Base-by-base conservation (phyloP, 2,797 vertebrate species). In the Eleutherodactylus coqui region DNA sequence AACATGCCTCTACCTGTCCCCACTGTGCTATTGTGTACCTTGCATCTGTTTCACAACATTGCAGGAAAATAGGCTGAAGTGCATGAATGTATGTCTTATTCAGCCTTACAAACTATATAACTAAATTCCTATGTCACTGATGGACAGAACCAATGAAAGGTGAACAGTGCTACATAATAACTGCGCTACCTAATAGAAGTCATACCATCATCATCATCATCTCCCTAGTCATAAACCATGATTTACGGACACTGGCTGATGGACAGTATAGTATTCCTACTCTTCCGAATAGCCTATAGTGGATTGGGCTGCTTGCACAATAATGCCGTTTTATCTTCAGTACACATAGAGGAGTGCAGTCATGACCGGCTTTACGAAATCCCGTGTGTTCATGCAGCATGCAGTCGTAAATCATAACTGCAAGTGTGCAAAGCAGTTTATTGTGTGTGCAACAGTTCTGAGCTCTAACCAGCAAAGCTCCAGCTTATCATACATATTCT, bases 401-500 rank as follows among this genome's bases (percentile, higher is more conserved):
- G 14, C 41, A 49, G 21, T 14, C 27, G 32, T 60, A 43, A 21
- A 34, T 41, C 5, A 36, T 32, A 29, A 32, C 21, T 24, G n/a
- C 7, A 4, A 49, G 27, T 17, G 21, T 67, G 58, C 41, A 43
- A 36, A 24, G 82, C 43, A 11, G 21, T 77, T n/a, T 51, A 64
- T 43, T 69, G 38, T 77, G 19, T 70, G 79, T 83, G 62, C 29
- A 78, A 32, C 60, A 60, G 13, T 69, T 43, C 80, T 49, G 72
- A 78, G 41, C 53, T 53, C 8, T n/a, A 43, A 49, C 1, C 86
- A 14, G 43, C n/a, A 27, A 51, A 79, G 58, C 49, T 58, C 60
- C 49, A 49, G 80, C 60, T 87, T 58, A 87, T 83, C 49, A 21
- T 76, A 19, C 60, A 83, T 55, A 79, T 69, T 70, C 27, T 27